phyloP scores from a whole-genome alignment of 2,888 invertebrate species.

The Iphiclides podalirius region DNA sequence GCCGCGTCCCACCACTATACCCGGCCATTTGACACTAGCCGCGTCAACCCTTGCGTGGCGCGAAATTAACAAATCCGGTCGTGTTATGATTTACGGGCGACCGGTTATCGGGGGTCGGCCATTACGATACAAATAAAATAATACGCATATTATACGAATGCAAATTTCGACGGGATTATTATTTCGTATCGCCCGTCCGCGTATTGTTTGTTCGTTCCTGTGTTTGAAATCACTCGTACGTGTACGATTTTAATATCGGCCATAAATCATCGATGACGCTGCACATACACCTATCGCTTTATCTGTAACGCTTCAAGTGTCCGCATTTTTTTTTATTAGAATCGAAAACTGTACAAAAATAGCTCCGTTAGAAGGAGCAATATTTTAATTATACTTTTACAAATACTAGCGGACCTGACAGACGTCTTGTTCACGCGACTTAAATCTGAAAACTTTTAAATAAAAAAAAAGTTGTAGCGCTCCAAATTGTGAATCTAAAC shows the following conservation, averaged over 20 bases:
- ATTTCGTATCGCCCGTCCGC: constrained; percentile 25
- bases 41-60: constrained; percentile 46
- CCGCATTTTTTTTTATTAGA: too few relatives aligned
- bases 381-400: too few relatives aligned
- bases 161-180: constrained; percentile 45
- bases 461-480: too few relatives aligned
- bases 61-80: constrained; percentile 69
- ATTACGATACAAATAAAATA: constrained; percentile 55
- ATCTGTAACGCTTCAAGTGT: too few relatives aligned
- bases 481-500: too few relatives aligned
- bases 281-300: too few relatives aligned
- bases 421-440: too few relatives aligned
- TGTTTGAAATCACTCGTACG: constrained; percentile 30
- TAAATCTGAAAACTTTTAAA: too few relatives aligned
- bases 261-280: constrained; percentile 19
- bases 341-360: too few relatives aligned
- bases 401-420: too few relatives aligned
- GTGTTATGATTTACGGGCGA: constrained; percentile 67
- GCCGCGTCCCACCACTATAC: constrained; percentile 22
- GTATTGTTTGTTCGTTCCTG: too few relatives aligned
- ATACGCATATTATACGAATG: constrained; percentile 54
- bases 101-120: constrained; percentile 51
- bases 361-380: too few relatives aligned
- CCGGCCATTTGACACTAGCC: constrained; percentile 28
- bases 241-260: constrained; percentile 24